Percentiles rank a stretch among this genome's conserved stretches.
These are phyloP conservation scores for Cassiopea xamachana DNA, from an alignment of 30 jellyfish, hydroid and myxozoan genomes.

Conservation along the genomic window DNA sequence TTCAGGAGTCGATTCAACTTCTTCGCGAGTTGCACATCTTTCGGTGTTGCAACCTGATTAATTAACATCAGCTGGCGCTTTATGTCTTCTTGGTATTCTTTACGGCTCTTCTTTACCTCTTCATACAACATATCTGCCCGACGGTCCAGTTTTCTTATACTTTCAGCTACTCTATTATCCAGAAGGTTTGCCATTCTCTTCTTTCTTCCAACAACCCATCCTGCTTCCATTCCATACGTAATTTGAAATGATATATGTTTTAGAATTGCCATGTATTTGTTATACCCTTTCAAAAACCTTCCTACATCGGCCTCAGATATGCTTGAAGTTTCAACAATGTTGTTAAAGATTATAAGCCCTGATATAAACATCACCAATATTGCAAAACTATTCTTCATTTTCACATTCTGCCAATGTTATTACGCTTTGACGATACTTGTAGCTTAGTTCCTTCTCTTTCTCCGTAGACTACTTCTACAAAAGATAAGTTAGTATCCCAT, in stretches of 20 bases:
- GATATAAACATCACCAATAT: not conserved
- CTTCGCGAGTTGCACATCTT: constrained; percentile 47
- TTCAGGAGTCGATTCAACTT: constrained; percentile 55
- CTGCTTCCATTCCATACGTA: constrained; percentile 76
- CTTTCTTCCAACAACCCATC: constrained; percentile 40
- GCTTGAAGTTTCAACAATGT: not conserved
- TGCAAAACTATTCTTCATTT: not conserved
- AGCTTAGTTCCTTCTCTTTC: too few relatives aligned
- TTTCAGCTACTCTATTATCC: constrained; percentile 42
- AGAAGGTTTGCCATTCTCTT: constrained; percentile 45
- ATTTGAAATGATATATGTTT: constrained; percentile 48
- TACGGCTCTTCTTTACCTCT: constrained; percentile 14
- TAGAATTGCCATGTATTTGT: constrained; percentile 70
- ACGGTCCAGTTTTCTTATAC: constrained; percentile 25
- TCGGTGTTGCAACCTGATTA: constrained; percentile 74
- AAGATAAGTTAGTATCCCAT: too few relatives aligned
- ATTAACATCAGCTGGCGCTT: constrained; percentile 82
- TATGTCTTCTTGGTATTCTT: constrained; percentile 39
- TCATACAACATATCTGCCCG: constrained; percentile 67
- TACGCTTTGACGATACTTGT: too few relatives aligned
- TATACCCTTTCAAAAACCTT: constrained; percentile 61
- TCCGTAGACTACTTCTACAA: too few relatives aligned
- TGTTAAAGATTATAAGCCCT: not conserved
- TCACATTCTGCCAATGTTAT: not conserved
- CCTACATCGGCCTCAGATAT: constrained; percentile 23